Evolutionary conservation across 2,888 invertebrate species (phyloP).

Genomic region (Pegoplata infirma): DNA sequence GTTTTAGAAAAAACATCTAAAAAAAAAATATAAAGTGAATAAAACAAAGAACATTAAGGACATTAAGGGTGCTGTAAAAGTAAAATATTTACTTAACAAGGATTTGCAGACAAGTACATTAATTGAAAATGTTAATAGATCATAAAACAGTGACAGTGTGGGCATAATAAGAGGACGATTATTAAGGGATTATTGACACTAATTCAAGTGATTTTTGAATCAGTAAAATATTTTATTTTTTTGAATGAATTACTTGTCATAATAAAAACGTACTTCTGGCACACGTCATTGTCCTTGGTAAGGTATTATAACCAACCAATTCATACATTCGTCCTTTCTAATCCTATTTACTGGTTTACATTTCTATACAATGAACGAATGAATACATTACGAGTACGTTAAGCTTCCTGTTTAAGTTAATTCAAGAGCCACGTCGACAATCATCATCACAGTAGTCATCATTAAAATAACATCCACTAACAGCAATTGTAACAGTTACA

Average conservation of each 20-base stretch:
- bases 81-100: slow-evolving; percentile 23
- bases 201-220: slow-evolving; percentile 50
- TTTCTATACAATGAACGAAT: slow-evolving; percentile 3
- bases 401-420: slow-evolving; percentile 60
- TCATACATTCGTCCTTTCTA: background rate
- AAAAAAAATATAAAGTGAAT: background rate
- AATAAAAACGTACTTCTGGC: slow-evolving; percentile 30
- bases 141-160: slow-evolving; percentile 56
- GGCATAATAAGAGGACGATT: background rate
- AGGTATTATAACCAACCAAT: background rate
- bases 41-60: slow-evolving; percentile 47
- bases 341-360: slow-evolving; percentile 43
- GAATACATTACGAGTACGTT: slow-evolving; percentile 13
- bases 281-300: slow-evolving; percentile 26
- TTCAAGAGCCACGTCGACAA: slow-evolving; percentile 40
- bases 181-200: slow-evolving; percentile 34
- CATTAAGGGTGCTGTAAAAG: slow-evolving; percentile 26
- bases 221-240: slow-evolving; percentile 13
- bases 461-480: slow-evolving; percentile 18
- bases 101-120: slow-evolving; percentile 62
- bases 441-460: background rate
- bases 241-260: slow-evolving; percentile 25
- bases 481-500: too few relatives aligned
- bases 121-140: slow-evolving; percentile 75
- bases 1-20: slow-evolving; percentile 2